Evolutionary conservation across 1,140 invertebrate genomes (phyloP).

Genomic region (Plutomurus gul): DNA sequence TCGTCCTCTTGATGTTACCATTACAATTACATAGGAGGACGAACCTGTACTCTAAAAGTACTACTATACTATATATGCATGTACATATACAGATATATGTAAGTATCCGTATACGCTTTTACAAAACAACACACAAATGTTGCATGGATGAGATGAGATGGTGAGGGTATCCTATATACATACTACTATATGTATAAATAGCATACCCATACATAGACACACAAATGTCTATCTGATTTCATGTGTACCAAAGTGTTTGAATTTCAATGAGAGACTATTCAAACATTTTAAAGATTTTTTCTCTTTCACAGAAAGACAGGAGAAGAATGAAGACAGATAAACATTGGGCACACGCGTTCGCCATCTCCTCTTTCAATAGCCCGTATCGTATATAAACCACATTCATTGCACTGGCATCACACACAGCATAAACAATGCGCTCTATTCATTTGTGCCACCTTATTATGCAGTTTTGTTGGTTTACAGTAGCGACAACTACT

Average conservation of each 20-base stretch:
- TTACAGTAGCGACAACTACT: not conserved
- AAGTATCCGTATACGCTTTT: too few relatives aligned
- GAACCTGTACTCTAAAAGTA: too few relatives aligned
- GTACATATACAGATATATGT: too few relatives aligned
- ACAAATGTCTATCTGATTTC: not conserved
- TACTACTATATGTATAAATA: not conserved
- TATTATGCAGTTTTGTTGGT: not conserved
- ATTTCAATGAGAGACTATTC: conserved; percentile 9
- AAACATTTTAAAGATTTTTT: conserved; percentile 27
- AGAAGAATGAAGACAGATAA: conserved; percentile 36
- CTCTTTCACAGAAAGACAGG: conserved; percentile 8
- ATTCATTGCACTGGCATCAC: too few relatives aligned
- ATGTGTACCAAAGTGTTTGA: not conserved
- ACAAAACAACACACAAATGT: conserved; percentile 3
- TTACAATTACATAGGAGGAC: too few relatives aligned
- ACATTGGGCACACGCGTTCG: conserved; percentile 36
- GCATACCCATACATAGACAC: conserved; percentile 5
- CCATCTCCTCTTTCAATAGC: not conserved
- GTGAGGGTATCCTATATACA: too few relatives aligned
- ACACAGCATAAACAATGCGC: not conserved
- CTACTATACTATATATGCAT: too few relatives aligned
- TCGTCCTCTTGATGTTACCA: not conserved
- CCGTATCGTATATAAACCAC: conserved; percentile 13
- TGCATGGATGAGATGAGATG: not conserved
- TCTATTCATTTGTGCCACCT: not conserved